phyloP scores from a whole-genome alignment of 1,140 invertebrate species.

The Drosophila lacteicornis region DNA sequence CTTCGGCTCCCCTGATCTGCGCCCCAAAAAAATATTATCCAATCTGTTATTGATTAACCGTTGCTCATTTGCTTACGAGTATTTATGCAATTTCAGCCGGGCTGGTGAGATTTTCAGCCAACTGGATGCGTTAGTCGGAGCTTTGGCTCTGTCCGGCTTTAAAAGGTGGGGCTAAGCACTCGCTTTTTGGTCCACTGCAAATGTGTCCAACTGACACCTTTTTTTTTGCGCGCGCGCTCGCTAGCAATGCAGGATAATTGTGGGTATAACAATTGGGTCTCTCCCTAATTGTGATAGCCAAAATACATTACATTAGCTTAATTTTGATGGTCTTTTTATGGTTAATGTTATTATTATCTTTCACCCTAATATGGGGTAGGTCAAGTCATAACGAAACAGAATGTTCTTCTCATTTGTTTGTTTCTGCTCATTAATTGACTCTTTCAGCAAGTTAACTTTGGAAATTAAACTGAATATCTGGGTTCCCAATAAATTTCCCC shows the following conservation, averaged over 20 bases:
- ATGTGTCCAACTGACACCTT: slow-evolving; percentile 41
- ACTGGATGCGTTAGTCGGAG: slow-evolving; percentile 12
- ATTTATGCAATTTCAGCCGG: slow-evolving; percentile 73
- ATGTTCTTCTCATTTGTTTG: neutral
- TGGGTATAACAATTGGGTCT: neutral
- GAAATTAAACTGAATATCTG: neutral
- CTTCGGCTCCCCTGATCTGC: neutral
- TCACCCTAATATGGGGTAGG: too few species aligned
- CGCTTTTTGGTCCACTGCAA: neutral
- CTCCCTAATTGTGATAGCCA: neutral
- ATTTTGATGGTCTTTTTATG: too few species aligned
- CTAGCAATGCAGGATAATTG: neutral
- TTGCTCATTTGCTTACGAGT: slow-evolving; percentile 72
- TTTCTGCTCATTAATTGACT: neutral
- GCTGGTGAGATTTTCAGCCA: slow-evolving; percentile 14
- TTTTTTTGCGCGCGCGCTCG: neutral
- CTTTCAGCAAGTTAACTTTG: neutral
- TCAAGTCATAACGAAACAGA: too few species aligned
- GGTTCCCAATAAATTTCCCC: neutral
- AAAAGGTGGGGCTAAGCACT: slow-evolving; percentile 11
- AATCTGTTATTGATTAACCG: slow-evolving; percentile 81
- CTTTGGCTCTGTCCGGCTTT: neutral
- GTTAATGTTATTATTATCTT: too few species aligned
- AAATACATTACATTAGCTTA: neutral
- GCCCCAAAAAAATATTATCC: slow-evolving; percentile 62